A percentile compares a stretch with the other conserved stretches of the same genome.
Conservation (phyloP, 2,797 vertebrate species). For the Pantherophis alleghaniensis region DNA sequence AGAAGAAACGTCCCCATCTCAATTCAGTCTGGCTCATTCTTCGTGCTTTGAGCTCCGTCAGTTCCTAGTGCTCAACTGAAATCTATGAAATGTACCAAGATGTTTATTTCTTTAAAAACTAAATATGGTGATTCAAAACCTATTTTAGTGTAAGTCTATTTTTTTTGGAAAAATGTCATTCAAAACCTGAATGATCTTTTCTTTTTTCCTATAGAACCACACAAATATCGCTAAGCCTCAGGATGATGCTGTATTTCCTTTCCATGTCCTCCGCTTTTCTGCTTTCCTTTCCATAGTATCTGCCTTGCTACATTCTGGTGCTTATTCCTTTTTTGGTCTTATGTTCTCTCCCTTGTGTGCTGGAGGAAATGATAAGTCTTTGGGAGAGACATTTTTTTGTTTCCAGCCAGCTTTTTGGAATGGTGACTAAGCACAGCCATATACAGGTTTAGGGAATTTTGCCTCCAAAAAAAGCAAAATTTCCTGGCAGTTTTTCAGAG, state of each 20-base stretch:
- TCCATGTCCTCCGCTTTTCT: constrained; percentile 29
- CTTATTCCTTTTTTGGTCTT: constrained; percentile 57
- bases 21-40: not conserved
- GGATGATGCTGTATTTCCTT: not conserved
- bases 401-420: not conserved
- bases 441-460: not conserved
- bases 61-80: not conserved
- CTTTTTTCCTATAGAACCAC: constrained; percentile 42
- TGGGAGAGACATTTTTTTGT: not conserved
- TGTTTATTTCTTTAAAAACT: not conserved
- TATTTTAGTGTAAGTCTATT: not conserved
- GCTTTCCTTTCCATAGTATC: not conserved
- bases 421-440: not conserved
- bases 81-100: not conserved
- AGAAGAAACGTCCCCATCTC: not conserved
- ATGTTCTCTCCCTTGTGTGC: constrained; percentile 21
- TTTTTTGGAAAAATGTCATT: not conserved
- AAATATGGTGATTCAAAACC: not conserved
- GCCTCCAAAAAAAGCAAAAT: not conserved
- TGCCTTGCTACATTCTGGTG: rapidly evolving
- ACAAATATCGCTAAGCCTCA: not conserved
- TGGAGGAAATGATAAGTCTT: constrained; percentile 48
- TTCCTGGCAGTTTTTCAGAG: not conserved
- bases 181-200: not conserved
- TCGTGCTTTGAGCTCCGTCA: not conserved